Base-by-base conservation (phyloP, 1,140 invertebrate genomes). In the Pissodes strobi region DNA sequence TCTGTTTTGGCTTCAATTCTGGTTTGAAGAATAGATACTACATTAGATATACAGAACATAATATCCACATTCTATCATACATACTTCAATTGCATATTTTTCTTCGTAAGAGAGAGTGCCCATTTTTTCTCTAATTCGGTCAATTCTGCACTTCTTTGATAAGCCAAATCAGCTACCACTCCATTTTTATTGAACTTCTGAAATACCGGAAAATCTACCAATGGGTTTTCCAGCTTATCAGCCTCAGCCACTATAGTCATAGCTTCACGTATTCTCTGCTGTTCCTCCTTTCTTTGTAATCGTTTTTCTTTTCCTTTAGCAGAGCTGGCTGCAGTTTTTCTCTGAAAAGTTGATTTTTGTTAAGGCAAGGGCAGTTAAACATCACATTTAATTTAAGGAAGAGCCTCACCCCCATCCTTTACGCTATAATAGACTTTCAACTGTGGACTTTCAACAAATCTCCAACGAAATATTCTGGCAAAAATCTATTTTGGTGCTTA, bases 11-110 rank as follows among this genome's bases (percentile, higher is more conserved):
- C n/a, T n/a, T n/a, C n/a, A n/a, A n/a, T n/a, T n/a, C n/a, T n/a
- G n/a, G n/a, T n/a, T n/a, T n/a, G n/a, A n/a, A n/a, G n/a, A n/a
- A n/a, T n/a, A n/a, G n/a, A n/a, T n/a, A n/a, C n/a, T n/a, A n/a
- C n/a, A n/a, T n/a, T n/a, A n/a, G n/a, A n/a, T n/a, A n/a, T n/a
- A n/a, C n/a, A n/a, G n/a, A n/a, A n/a, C n/a, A n/a, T n/a, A n/a
- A n/a, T n/a, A n/a, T n/a, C n/a, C n/a, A n/a, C n/a, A n/a, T n/a
- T n/a, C n/a, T n/a, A n/a, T n/a, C n/a, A 19, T 27, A 59, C 56
- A 79, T 82, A 86, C 81, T 83, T 78, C 65, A 74, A 73, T 72
- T 82, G 81, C 84, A 87, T 86, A 76, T 87, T 87, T 63, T 78
- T 79, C 71, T 86, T 83, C 27, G 83, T 82, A 13, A 87, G 75